A percentile compares a stretch with the other conserved stretches of the same genome.
phyloP scores from a whole-genome alignment of 2,888 invertebrate species.

The Calephelis perditalis region DNA sequence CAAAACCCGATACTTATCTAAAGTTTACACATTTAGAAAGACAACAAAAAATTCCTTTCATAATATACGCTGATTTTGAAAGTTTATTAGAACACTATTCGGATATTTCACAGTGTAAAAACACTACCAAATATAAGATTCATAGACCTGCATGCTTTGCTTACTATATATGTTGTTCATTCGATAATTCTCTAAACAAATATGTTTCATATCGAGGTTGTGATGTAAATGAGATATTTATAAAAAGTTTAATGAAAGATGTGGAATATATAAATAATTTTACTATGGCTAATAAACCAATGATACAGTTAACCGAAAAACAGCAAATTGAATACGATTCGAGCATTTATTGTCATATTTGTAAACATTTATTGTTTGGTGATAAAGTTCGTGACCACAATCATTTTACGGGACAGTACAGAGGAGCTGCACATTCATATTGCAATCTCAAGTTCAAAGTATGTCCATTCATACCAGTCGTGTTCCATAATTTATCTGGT shows the following conservation, averaged over 20 bases:
- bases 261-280: not conserved
- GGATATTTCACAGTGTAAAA: not conserved
- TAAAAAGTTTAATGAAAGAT: not conserved
- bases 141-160: not conserved
- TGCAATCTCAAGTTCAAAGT: conserved; percentile 28
- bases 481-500: conserved; percentile 25
- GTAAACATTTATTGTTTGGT: conserved; percentile 18
- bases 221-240: not conserved
- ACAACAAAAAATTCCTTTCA: too few relatives aligned
- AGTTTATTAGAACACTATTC: not conserved
- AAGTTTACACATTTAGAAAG: too few relatives aligned
- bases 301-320: not conserved
- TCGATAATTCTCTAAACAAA: not conserved
- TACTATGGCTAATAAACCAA: not conserved
- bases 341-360: conserved; percentile 8
- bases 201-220: not conserved
- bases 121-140: conserved; percentile 1
- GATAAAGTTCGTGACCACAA: conserved; percentile 24
- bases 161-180: not conserved
- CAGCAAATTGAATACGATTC: not conserved
- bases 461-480: conserved; percentile 29
- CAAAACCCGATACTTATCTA: too few relatives aligned
- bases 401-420: conserved; percentile 24
- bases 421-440: conserved; percentile 26
- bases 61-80: not conserved